Conservation (phyloP, 2,113 vertebrate genomes). For the Oxyura jamaicensis region DNA sequence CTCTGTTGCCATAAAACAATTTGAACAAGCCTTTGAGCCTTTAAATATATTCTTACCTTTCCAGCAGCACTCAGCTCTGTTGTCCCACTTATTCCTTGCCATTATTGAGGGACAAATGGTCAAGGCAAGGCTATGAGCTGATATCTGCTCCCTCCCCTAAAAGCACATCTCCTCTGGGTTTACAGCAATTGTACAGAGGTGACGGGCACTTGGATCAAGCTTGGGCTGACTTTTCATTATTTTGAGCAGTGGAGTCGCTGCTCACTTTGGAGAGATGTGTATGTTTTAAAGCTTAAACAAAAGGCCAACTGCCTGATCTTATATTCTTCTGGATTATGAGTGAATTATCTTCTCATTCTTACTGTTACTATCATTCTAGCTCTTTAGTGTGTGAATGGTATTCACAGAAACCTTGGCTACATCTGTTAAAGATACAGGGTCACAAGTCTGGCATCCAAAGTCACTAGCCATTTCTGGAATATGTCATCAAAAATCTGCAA, state of each 20-base stretch:
- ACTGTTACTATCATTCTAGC: background rate
- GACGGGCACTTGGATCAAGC: background rate
- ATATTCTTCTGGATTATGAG: background rate
- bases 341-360: background rate
- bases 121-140: background rate
- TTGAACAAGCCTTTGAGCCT: background rate
- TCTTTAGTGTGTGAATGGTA: background rate
- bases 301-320: background rate
- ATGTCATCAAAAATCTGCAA: background rate
- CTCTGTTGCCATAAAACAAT: slow-evolving; percentile 15
- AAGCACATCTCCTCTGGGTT: background rate
- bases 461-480: background rate
- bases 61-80: background rate
- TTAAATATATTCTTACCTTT: background rate
- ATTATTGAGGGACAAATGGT: background rate
- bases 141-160: background rate
- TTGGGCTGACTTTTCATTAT: background rate
- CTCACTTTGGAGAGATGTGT: background rate
- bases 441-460: background rate
- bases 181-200: background rate
- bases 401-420: background rate
- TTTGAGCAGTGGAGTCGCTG: background rate
- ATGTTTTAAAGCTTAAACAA: background rate
- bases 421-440: background rate
- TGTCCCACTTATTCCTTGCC: background rate